Evolutionary conservation across 1,140 invertebrate genomes (phyloP).

Genomic region (Nephila pilipes): DNA sequence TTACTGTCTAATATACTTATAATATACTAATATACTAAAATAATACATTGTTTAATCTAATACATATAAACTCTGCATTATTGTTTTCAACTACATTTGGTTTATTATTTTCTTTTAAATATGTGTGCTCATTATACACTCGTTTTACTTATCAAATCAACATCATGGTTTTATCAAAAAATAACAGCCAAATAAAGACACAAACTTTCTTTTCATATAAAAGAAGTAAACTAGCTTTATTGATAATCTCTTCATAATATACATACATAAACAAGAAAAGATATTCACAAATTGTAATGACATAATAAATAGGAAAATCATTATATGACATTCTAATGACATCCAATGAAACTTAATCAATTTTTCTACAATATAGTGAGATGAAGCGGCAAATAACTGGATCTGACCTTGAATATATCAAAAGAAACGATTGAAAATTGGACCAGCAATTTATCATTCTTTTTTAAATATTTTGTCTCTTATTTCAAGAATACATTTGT

Average conservation of each 20-base stretch:
- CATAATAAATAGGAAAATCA: slow-evolving; percentile 18
- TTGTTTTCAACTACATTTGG: too few relatives aligned
- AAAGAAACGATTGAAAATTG: background rate
- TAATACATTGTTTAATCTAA: too few relatives aligned
- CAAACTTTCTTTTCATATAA: background rate
- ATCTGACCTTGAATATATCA: background rate
- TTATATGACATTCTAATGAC: background rate
- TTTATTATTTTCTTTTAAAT: too few relatives aligned
- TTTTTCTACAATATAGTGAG: background rate
- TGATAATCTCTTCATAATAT: background rate
- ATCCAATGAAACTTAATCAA: too few relatives aligned
- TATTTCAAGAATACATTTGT: background rate
- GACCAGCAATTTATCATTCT: background rate
- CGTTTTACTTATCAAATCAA: too few relatives aligned
- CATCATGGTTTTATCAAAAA: too few relatives aligned
- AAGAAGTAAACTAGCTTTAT: slow-evolving; percentile 1
- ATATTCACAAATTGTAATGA: background rate
- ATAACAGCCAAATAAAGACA: background rate
- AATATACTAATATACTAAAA: too few relatives aligned
- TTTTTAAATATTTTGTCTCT: background rate
- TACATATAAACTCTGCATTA: too few relatives aligned
- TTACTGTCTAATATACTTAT: too few relatives aligned
- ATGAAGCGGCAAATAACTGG: background rate
- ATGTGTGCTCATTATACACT: too few relatives aligned
- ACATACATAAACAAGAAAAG: background rate